Evolutionary conservation across 2,888 invertebrate genomes (phyloP).

Genomic region (Trichacis sp.): DNA sequence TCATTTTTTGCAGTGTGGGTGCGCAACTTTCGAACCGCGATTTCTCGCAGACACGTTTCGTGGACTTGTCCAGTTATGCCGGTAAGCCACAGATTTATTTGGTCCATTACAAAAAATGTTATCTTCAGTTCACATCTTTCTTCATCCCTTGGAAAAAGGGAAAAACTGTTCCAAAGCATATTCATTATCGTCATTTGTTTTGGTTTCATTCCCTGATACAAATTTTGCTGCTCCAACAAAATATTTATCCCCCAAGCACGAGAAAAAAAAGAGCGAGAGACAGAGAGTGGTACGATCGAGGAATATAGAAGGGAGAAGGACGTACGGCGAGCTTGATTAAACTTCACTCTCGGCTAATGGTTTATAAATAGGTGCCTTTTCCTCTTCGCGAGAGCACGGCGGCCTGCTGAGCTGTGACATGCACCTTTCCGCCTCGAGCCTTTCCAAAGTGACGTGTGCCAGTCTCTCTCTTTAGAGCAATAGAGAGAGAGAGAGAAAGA

Average conservation of each 20-base stretch:
- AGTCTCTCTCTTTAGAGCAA: not conserved
- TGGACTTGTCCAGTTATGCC: too few relatives aligned
- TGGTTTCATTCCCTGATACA: too few relatives aligned
- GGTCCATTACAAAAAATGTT: too few relatives aligned
- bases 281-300: not conserved
- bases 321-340: constrained; percentile 50
- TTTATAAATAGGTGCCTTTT: constrained; percentile 53
- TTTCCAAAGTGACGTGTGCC: constrained; percentile 8
- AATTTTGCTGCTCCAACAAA: too few relatives aligned
- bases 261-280: not conserved
- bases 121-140: too few relatives aligned
- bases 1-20: too few relatives aligned
- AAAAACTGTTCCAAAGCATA: too few relatives aligned
- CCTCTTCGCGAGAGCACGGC: constrained; percentile 17
- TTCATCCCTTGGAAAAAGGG: too few relatives aligned
- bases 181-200: too few relatives aligned
- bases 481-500: not conserved
- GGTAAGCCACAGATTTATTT: too few relatives aligned
- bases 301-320: not conserved
- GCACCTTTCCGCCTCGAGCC: constrained; percentile 10
- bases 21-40: too few relatives aligned
- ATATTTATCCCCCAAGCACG: not conserved
- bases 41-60: too few relatives aligned
- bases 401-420: constrained; percentile 6
- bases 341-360: constrained; percentile 54